Evolutionary conservation across 2,797 vertebrate genomes (phyloP).

Genomic region (Neomorphus geoffroyi): DNA sequence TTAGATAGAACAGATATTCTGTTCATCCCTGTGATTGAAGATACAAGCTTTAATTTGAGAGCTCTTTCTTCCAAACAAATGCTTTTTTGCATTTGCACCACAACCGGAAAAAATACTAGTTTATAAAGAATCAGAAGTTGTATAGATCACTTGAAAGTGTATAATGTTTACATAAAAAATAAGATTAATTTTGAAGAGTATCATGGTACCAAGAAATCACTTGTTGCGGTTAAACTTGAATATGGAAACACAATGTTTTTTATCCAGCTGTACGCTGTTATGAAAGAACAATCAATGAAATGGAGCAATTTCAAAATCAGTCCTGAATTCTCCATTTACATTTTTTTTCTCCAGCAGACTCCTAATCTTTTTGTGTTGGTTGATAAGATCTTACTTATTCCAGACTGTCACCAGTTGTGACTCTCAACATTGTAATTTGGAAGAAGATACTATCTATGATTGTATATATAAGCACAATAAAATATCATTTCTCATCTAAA

Average conservation of each 20-base stretch:
- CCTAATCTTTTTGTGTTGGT: neutral
- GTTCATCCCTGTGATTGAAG: neutral
- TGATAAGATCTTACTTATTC: neutral
- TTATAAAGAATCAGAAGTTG: neutral
- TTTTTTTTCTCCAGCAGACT: neutral
- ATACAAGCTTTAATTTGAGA: conserved; percentile 22
- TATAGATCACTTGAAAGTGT: neutral
- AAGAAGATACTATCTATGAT: neutral
- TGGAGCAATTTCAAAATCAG: conserved; percentile 51
- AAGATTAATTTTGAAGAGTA: neutral
- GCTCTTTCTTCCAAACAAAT: neutral
- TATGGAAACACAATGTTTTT: conserved; percentile 22
- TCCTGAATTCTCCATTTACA: conserved; percentile 35
- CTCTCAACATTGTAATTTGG: conserved; percentile 5
- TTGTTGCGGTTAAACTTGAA: conserved; percentile 32
- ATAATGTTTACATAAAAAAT: conserved; percentile 1
- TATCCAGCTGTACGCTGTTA: conserved; percentile 10
- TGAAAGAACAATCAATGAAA: conserved; percentile 48
- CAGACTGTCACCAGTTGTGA: neutral
- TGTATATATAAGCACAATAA: neutral
- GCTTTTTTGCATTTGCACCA: neutral
- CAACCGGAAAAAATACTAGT: neutral
- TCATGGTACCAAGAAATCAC: conserved; percentile 20
- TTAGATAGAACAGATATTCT: conserved; percentile 20
- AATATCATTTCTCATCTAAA: neutral